A percentile compares a stretch with the other conserved stretches of the same genome.
These are phyloP conservation scores for Ochlodes sylvanus DNA, from an alignment of 2,888 invertebrate species.

Conservation along the genomic window DNA sequence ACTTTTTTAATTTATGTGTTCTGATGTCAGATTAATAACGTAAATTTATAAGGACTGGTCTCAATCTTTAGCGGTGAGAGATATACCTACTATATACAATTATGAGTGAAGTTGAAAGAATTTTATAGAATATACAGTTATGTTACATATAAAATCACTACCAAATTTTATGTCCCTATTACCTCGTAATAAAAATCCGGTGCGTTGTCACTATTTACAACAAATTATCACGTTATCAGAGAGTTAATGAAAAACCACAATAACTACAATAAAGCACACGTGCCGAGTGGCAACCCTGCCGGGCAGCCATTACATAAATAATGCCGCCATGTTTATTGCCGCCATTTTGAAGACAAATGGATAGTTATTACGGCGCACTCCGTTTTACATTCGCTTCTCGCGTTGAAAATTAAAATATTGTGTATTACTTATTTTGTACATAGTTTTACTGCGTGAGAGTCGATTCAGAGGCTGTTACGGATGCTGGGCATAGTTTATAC, in stretches of 20 bases:
- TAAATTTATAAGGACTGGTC: too few species aligned
- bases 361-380: slow-evolving; percentile 82
- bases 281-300: slow-evolving; percentile 77
- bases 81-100: too few species aligned
- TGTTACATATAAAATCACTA: slow-evolving; percentile 1
- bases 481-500: slow-evolving; percentile 59
- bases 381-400: slow-evolving; percentile 80
- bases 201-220: slow-evolving; percentile 43
- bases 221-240: slow-evolving; percentile 57
- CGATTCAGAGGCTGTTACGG: slow-evolving; percentile 63
- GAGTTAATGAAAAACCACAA: slow-evolving; percentile 79
- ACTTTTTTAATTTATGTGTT: too few species aligned
- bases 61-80: too few species aligned
- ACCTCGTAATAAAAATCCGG: slow-evolving; percentile 26
- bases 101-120: too few species aligned
- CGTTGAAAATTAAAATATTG: slow-evolving; percentile 83
- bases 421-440: slow-evolving; percentile 78
- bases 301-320: slow-evolving; percentile 83
- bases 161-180: slow-evolving; percentile 4
- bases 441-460: slow-evolving; percentile 76
- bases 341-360: slow-evolving; percentile 85
- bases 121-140: not conserved
- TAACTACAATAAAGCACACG: slow-evolving; percentile 78
- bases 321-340: slow-evolving; percentile 83
- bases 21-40: too few species aligned